Conservation (phyloP, 2,888 invertebrate species). For the Taenaris catops region DNA sequence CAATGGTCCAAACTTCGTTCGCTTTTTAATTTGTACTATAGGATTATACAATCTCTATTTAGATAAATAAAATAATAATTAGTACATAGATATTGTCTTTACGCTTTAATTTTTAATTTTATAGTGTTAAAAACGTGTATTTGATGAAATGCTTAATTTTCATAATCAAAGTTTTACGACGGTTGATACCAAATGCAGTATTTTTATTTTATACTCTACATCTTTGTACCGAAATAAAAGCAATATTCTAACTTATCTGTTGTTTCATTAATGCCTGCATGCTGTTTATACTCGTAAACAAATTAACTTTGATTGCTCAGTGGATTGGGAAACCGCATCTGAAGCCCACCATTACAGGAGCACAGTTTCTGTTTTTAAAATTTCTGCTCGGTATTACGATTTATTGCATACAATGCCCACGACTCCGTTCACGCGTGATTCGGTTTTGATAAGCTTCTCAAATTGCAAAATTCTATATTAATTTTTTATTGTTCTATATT, state of each 20-base stretch:
- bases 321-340: too few species aligned
- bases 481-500: too few species aligned
- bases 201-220: conserved; percentile 78
- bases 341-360: too few species aligned
- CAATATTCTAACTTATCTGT: conserved; percentile 49
- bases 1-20: conserved; percentile 78
- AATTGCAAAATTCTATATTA: too few species aligned
- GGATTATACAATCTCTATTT: conserved; percentile 74
- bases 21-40: conserved; percentile 78
- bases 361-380: too few species aligned
- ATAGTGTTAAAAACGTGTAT: conserved; percentile 68
- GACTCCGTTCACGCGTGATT: too few species aligned
- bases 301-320: too few species aligned
- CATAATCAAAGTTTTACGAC: conserved; percentile 73
- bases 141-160: conserved; percentile 75
- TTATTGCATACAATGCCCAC: too few species aligned
- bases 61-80: conserved; percentile 58
- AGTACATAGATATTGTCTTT: conserved; percentile 60
- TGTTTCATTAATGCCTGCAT: too few species aligned
- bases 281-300: too few species aligned
- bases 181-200: conserved; percentile 78
- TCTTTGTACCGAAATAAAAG: conserved; percentile 77
- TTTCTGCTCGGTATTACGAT: too few species aligned
- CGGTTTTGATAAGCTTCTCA: too few species aligned
- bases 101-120: conserved; percentile 72